Evolutionary conservation across 2,113 vertebrate species (phyloP), one percentile per base, ranked within the genome.

Genomic region (Telmatochromis sp.): DNA sequence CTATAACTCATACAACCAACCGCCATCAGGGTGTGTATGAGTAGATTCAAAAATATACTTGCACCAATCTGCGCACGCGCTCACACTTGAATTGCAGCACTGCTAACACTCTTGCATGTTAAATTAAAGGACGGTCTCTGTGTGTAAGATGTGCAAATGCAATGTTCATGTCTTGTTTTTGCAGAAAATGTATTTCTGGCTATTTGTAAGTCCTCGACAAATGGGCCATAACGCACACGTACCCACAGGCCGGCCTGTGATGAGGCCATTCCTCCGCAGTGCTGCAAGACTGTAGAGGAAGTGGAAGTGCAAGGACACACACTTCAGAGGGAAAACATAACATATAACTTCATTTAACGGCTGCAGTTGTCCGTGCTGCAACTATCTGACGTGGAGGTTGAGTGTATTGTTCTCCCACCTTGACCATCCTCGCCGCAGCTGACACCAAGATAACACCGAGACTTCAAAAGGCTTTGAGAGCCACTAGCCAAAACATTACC

Each of bases 281-380:
- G 4, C 49, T 58, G 14, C 31, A 63, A 31, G 70, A 49, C 23
- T 19, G 12, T 31, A 73, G 55, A 90, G 85, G 63, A 92, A 80
- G 89, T 79, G 84, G 31, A 68, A 83, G 82, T 33, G 82, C 26
- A 63, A 85, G 54, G 87, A 85, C 83, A 87, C 89, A 94, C 88
- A 90, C 96, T 93, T 96, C 95, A 11, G 83, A 83, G 60, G 78
- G 88, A 92, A 80, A 94, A 92, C 95, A 93, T 1, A 28, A 31
- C 70, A 47, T 19, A 49, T n/a, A 47, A 91, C 87, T 91, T 84
- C 94, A 89, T 93, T 97, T 96, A 95, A 96, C 82, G 91, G 94
- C 95, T 6, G 0, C 94, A 94, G 93, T 95, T 97, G 95, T 96
- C 95, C 91, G 89, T 85, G 85, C 94, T 95, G 97, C 93, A 96